phyloP scores from a whole-genome alignment of 2,797 vertebrate species.

The Petrocephalus schoutedeni region DNA sequence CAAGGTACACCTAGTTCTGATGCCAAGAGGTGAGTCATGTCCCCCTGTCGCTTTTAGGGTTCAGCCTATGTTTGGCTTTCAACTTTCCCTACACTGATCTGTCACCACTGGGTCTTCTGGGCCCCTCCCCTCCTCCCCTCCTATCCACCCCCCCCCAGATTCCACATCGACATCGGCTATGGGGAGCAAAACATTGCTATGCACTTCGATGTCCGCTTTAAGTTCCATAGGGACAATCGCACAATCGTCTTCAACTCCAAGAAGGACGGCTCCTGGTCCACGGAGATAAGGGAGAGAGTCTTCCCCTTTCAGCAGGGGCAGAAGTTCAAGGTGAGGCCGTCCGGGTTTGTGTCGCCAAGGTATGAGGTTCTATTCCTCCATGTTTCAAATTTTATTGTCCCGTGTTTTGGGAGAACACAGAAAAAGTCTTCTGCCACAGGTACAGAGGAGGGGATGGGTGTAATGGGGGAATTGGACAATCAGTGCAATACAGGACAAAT shows the following conservation, averaged over 20 bases:
- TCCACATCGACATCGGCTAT: constrained; percentile 65
- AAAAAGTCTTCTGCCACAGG: not conserved
- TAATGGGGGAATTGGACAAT: not conserved
- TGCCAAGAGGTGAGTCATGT: constrained; percentile 1
- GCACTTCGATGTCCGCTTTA: constrained; percentile 68
- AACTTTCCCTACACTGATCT: not conserved
- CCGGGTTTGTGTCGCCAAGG: not conserved
- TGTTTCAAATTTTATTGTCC: not conserved
- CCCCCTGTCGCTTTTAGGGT: not conserved
- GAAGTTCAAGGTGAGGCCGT: constrained; percentile 57
- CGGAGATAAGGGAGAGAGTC: constrained; percentile 29
- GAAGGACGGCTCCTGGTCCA: constrained; percentile 52
- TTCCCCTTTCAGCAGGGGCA: constrained; percentile 56
- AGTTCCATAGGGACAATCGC: not conserved
- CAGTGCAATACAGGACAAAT: not conserved
- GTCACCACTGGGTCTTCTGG: not conserved
- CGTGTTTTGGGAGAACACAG: too few relatives aligned
- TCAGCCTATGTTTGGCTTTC: constrained; percentile 27
- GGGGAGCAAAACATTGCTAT: constrained; percentile 51
- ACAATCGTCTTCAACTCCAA: constrained; percentile 57
- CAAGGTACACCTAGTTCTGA: constrained; percentile 40
- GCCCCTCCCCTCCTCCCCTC: not conserved
- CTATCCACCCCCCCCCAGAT: constrained; percentile 43
- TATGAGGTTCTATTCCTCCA: not conserved
- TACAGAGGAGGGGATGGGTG: not conserved